A percentile compares a stretch with the other conserved stretches of the same genome.
Conservation (phyloP, 2,797 vertebrate genomes). For the Micromesistius poutassou region DNA sequence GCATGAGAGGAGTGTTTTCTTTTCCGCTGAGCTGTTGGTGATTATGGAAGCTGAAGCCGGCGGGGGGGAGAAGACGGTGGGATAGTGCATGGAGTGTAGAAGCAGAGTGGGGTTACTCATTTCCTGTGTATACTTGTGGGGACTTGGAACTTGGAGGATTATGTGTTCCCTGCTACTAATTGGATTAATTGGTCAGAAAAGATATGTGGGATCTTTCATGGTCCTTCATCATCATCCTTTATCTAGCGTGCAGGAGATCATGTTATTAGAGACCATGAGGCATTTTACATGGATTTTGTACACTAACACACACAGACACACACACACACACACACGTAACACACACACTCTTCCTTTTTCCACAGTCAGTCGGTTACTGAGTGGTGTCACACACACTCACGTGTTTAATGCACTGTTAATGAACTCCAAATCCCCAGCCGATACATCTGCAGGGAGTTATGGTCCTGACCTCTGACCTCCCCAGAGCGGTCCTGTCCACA, state of each 20-base stretch:
- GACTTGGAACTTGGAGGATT: neutral
- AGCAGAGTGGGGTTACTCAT: conserved; percentile 4
- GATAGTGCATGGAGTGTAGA: conserved; percentile 2
- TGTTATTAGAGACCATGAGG: neutral
- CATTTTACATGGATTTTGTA: neutral
- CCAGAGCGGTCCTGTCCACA: conserved; percentile 41
- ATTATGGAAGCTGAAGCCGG: conserved; percentile 46
- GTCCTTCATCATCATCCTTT: neutral
- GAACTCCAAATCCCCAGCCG: conserved; percentile 62
- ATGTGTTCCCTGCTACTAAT: neutral
- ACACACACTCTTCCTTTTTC: conserved; percentile 25
- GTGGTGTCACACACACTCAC: conserved; percentile 60
- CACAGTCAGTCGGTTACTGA: conserved; percentile 36
- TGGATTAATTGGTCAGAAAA: neutral
- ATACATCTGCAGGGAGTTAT: conserved; percentile 69
- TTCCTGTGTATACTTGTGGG: neutral
- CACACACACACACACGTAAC: conserved; percentile 16
- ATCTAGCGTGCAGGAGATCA: too few relatives aligned
- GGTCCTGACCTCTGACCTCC: conserved; percentile 62
- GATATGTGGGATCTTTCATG: neutral
- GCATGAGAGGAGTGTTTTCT: conserved; percentile 41
- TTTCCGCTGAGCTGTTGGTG: conserved; percentile 27
- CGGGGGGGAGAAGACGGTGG: conserved; percentile 1
- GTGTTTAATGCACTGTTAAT: conserved; percentile 68
- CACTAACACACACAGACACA: neutral